Percentiles rank a stretch among this genome's conserved stretches.
phyloP scores from a whole-genome alignment of 2,888 invertebrate genomes.

The Tipula unca region DNA sequence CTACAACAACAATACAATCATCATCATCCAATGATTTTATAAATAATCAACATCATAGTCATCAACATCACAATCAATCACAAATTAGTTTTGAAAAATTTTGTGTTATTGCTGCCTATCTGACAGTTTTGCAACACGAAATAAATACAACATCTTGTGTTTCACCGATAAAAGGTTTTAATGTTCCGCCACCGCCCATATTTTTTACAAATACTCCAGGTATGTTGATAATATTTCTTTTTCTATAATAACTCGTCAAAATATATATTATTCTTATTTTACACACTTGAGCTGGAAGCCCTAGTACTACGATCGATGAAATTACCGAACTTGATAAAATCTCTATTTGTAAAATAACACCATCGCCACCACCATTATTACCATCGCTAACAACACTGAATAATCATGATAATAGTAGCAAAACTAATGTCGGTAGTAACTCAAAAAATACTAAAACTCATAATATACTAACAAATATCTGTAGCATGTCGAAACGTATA shows the following conservation, averaged over 20 bases:
- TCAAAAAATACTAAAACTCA: neutral
- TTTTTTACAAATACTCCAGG: slow-evolving; percentile 41
- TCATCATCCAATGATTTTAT: neutral
- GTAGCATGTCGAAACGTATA: neutral
- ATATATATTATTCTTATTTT: neutral
- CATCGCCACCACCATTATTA: neutral
- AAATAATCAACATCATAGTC: slow-evolving; percentile 25
- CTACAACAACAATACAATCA: neutral
- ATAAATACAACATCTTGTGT: slow-evolving; percentile 43
- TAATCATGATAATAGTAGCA: neutral
- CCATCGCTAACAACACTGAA: neutral
- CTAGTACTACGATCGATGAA: neutral
- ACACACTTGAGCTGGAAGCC: slow-evolving; percentile 14
- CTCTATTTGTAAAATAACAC: neutral
- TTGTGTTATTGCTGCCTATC: slow-evolving; percentile 40
- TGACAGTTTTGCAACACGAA: slow-evolving; percentile 41
- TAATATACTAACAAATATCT: neutral
- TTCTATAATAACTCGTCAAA: neutral
- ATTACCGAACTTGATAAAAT: neutral
- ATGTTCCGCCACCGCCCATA: slow-evolving; percentile 42
- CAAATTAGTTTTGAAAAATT: slow-evolving; percentile 39
- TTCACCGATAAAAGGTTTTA: slow-evolving; percentile 42
- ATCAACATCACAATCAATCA: slow-evolving; percentile 1
- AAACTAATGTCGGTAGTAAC: neutral
- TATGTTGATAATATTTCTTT: slow-evolving; percentile 25